Evolutionary conservation across 2,888 invertebrate species (phyloP), one percentile per base, ranked within the genome.

Genomic region (Tribolium freemani): DNA sequence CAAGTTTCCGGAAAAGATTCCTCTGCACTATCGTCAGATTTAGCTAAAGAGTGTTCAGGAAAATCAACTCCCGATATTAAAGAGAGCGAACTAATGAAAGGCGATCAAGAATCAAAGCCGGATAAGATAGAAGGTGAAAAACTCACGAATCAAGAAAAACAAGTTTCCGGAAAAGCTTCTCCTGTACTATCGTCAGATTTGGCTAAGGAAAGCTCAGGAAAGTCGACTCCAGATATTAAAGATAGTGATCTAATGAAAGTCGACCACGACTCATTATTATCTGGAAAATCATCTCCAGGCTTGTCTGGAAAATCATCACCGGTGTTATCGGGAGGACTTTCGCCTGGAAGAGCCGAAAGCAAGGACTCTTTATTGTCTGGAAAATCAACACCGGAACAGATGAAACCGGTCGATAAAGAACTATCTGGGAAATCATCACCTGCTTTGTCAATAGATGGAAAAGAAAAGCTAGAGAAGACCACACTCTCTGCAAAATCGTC

Each of bases 161-260:
- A 3, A 51, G 64, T 0, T 75, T 69, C 44, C 30, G 64, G 48
- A 38, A 64, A 58, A 70, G 46, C 54, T 45, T 58, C 68, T 77
- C 82, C 5, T 83, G 84, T 1, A 72, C 75, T 20, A 61, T 66
- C 53, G 78, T 31, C 64, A 13, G 67, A 66, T 21, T 31, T 56
- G 9, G 56, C 67, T 6, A 67, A 58, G 48, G 60, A 51, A 48
- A 53, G 13, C 20, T 73, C 75, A 9, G 73, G 74, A 53, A 76
- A 75, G 71, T 57, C 50, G 31, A 56, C 66, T 51, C 50, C 66
- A 6, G 71, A 56, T 21, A 13, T 64, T 4, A 69, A 63, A 51
- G 66, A 71, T 5, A 13, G 10, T 3, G 71, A 58, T 11, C 45
- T 20, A n/a, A 66, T 69, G 26, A 58, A 58, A 44, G 38, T 54